Conservation (phyloP, 2,113 vertebrate species). For the Tonatia bakeri region DNA sequence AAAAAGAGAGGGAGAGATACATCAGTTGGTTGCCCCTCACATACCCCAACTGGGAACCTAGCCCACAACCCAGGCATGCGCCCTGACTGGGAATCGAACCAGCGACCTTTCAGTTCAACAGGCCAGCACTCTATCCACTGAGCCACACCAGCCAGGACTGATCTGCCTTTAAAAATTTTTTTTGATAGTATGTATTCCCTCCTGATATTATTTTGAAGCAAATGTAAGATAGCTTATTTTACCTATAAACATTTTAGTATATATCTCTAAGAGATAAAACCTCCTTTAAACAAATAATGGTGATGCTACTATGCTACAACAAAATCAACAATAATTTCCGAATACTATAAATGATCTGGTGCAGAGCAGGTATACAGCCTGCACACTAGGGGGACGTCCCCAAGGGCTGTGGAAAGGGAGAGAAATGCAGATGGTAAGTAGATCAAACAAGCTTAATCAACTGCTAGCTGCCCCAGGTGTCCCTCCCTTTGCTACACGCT, state of each 20-base stretch:
- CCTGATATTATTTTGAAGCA: background rate
- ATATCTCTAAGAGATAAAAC: background rate
- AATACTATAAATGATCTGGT: background rate
- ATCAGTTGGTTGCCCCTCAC: too few species aligned
- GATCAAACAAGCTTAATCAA: background rate
- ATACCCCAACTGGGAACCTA: too few species aligned
- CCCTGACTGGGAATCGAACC: too few species aligned
- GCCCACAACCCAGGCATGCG: too few species aligned
- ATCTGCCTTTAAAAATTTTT: background rate
- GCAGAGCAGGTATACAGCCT: background rate
- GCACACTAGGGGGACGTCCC: background rate
- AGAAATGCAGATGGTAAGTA: background rate
- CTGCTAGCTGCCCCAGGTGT: background rate
- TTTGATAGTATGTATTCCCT: background rate
- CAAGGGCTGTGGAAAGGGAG: background rate
- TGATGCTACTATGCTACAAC: background rate
- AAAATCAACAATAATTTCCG: background rate
- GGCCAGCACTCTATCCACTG: too few species aligned
- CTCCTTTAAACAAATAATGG: background rate
- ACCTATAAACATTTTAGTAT: background rate
- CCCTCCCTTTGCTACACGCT: background rate
- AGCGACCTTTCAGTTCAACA: too few species aligned
- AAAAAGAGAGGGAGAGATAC: background rate
- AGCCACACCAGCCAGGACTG: too few species aligned
- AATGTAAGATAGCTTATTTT: background rate